Percentiles rank a stretch among this genome's conserved stretches.
phyloP scores from a whole-genome alignment of 2,888 invertebrate genomes.

The Yponomeuta plumbellus region DNA sequence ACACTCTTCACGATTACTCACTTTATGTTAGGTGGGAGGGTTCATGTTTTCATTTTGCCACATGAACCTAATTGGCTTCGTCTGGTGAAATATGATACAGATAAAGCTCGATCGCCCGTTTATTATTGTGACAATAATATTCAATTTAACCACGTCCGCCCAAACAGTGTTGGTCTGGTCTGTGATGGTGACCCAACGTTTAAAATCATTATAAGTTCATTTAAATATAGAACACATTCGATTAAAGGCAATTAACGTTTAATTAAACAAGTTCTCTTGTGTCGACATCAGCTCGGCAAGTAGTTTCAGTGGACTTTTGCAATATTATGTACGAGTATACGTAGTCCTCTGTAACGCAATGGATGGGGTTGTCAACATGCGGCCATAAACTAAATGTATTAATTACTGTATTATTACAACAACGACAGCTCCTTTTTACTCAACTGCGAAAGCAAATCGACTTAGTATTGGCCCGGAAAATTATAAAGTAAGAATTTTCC shows the following conservation, averaged over 20 bases:
- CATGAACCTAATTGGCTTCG: not conserved
- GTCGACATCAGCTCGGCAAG: constrained; percentile 24
- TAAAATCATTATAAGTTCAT: constrained; percentile 63
- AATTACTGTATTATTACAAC: too few relatives aligned
- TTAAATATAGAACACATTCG: constrained; percentile 74
- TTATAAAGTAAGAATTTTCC: too few relatives aligned
- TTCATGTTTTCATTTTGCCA: not conserved
- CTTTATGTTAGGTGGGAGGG: not conserved
- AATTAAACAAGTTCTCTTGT: constrained; percentile 65
- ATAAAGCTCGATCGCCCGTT: not conserved
- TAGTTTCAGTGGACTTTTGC: constrained; percentile 22
- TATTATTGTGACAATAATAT: not conserved
- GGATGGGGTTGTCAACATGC: not conserved
- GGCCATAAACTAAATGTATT: too few relatives aligned
- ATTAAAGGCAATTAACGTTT: constrained; percentile 72
- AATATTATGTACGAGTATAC: constrained; percentile 27
- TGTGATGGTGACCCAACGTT: not conserved
- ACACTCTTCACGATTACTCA: constrained; percentile 12
- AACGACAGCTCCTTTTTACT: too few relatives aligned
- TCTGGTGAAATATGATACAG: not conserved
- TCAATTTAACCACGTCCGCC: not conserved
- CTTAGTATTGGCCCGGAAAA: too few relatives aligned
- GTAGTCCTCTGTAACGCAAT: not conserved
- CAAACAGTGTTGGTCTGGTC: not conserved
- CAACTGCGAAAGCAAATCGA: too few relatives aligned